Conservation (phyloP, 2,888 invertebrate genomes). For the Hirtodrosophila alboralis region DNA sequence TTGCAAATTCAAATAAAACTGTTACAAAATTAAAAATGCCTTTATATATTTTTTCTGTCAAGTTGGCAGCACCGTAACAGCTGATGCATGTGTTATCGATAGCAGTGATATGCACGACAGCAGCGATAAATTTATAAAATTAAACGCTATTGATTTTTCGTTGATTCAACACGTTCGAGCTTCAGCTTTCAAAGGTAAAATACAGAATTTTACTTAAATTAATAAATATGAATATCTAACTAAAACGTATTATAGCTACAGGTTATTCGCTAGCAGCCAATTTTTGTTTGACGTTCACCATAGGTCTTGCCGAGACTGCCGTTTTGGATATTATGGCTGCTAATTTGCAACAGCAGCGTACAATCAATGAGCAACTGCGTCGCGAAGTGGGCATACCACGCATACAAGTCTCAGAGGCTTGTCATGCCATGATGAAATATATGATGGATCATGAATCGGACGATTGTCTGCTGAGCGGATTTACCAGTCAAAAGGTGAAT, state of each 20-base stretch:
- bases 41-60: constrained; percentile 3
- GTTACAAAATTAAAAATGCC: constrained; percentile 18
- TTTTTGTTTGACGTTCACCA: constrained; percentile 65
- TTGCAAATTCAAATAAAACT: constrained; percentile 37
- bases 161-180: constrained; percentile 18
- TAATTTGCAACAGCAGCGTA: constrained; percentile 94
- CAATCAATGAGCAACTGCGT: constrained; percentile 96
- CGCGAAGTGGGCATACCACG: constrained; percentile 95
- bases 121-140: constrained; percentile 14
- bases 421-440: constrained; percentile 95
- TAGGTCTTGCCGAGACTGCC: constrained; percentile 89
- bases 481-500: constrained; percentile 96
- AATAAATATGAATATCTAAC: constrained; percentile 15
- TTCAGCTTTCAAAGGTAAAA: constrained; percentile 44
- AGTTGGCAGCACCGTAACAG: constrained; percentile 30
- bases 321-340: constrained; percentile 97
- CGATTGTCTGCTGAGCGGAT: constrained; percentile 96
- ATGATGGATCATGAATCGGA: constrained; percentile 96
- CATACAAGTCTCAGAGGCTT: constrained; percentile 91
- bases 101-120: background rate
- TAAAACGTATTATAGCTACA: background rate
- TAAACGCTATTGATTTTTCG: constrained; percentile 56
- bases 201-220: background rate
- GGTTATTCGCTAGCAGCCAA: constrained; percentile 27
- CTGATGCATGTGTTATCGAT: constrained; percentile 37